Percentiles rank a stretch among this genome's conserved stretches.
Conservation (phyloP, 1,140 invertebrate genomes). For the Parasteatoda tepidariorum region DNA sequence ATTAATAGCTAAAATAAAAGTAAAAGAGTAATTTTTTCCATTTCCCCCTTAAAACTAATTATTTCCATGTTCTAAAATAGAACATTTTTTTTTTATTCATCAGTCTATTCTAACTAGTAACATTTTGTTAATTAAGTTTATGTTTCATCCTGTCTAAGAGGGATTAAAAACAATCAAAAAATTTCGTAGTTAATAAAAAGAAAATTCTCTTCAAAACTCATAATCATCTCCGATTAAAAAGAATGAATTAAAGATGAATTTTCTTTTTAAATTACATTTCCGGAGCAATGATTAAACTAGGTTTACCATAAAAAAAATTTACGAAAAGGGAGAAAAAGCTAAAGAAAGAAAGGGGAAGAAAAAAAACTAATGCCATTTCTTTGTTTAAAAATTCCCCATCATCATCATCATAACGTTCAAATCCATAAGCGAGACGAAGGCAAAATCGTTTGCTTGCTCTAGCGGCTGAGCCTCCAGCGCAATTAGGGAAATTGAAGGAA, state of each 20-base stretch:
- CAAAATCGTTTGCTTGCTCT: not conserved
- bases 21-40: no score
- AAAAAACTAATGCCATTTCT: not conserved
- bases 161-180: no score
- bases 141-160: no score
- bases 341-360: not conserved
- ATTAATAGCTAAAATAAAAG: no score
- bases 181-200: no score
- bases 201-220: not conserved
- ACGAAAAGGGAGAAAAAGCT: not conserved
- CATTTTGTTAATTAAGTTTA: no score
- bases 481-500: constrained; percentile 13
- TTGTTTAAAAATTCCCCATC: not conserved
- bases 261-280: constrained; percentile 12
- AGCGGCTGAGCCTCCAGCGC: not conserved
- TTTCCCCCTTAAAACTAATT: no score
- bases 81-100: no score
- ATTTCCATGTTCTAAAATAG: no score
- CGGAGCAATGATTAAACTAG: not conserved
- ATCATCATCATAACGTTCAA: not conserved
- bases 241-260: not conserved
- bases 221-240: not conserved
- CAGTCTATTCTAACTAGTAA: no score
- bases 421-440: not conserved
- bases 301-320: not conserved